phyloP scores from a whole-genome alignment of 2,888 invertebrate species.

The Idaea aversata region DNA sequence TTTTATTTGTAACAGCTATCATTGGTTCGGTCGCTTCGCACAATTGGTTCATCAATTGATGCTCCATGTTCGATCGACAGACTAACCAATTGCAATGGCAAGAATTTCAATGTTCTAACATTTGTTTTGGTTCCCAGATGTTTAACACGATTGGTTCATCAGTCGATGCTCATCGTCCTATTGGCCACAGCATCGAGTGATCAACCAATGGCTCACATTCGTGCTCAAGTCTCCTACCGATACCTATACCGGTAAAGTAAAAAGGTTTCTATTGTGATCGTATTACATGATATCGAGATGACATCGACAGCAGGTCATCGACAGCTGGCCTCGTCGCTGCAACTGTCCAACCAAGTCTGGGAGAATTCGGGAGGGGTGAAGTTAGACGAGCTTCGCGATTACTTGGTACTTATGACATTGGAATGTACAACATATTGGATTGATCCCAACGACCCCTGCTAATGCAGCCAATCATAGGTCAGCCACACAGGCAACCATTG shows the following conservation, averaged over 20 bases:
- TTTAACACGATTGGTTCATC: no score
- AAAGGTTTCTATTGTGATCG: constrained; percentile 69
- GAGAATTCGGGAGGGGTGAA: constrained; percentile 42
- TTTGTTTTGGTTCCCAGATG: constrained; percentile 3
- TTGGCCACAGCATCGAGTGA: not conserved
- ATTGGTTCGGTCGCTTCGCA: no score
- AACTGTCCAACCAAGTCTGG: constrained; percentile 46
- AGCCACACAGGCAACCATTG: no score
- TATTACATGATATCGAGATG: constrained; percentile 71
- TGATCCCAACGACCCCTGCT: not conserved
- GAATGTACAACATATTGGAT: not conserved
- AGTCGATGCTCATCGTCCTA: no score
- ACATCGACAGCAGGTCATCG: constrained; percentile 52
- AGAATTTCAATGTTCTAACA: constrained; percentile 9
- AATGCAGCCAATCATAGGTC: no score
- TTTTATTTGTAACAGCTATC: no score
- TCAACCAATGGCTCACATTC: not conserved
- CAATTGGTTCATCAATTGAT: not conserved
- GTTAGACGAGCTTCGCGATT: not conserved
- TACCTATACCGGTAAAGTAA: constrained; percentile 42
- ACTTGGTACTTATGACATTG: not conserved
- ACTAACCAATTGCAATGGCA: not conserved
- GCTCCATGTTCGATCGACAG: not conserved
- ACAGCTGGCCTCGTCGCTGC: constrained; percentile 48
- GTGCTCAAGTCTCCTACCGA: not conserved